Evolutionary conservation across 2,888 invertebrate genomes (phyloP).

Genomic region (Dryomyza anilis): DNA sequence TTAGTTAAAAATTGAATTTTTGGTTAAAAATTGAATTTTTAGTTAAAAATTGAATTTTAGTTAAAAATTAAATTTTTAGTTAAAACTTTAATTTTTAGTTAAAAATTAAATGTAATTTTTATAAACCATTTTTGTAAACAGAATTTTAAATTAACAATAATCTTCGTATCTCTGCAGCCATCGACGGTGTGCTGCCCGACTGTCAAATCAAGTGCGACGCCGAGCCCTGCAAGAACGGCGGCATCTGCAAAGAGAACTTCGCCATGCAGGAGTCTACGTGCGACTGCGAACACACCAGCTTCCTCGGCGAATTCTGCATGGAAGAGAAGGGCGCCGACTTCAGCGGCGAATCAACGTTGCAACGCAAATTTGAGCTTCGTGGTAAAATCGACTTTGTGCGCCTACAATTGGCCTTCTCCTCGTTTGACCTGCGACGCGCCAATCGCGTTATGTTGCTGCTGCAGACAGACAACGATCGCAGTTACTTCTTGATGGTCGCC

Average conservation of each 20-base stretch:
- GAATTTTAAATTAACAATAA: too few species aligned
- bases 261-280: slow-evolving; percentile 83
- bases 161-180: slow-evolving; percentile 63
- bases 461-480: slow-evolving; percentile 82
- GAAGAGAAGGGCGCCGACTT: slow-evolving; percentile 91
- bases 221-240: slow-evolving; percentile 85
- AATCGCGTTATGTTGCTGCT: slow-evolving; percentile 79
- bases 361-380: slow-evolving; percentile 75
- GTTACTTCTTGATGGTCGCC: slow-evolving; percentile 82
- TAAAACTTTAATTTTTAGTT: too few species aligned
- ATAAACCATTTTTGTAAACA: too few species aligned
- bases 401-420: slow-evolving; percentile 86
- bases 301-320: slow-evolving; percentile 85
- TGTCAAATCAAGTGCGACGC: slow-evolving; percentile 90
- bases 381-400: slow-evolving; percentile 76
- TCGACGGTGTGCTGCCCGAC: slow-evolving; percentile 75
- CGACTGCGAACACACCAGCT: slow-evolving; percentile 87
- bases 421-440: slow-evolving; percentile 76
- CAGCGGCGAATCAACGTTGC: slow-evolving; percentile 82
- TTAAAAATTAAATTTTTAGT: too few species aligned
- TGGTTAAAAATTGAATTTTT: too few species aligned
- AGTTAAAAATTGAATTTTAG: too few species aligned
- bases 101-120: too few species aligned
- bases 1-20: too few species aligned
- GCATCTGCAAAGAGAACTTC: slow-evolving; percentile 88